Base-by-base conservation (phyloP, 2,888 invertebrate genomes). In the Andrena fulva region DNA sequence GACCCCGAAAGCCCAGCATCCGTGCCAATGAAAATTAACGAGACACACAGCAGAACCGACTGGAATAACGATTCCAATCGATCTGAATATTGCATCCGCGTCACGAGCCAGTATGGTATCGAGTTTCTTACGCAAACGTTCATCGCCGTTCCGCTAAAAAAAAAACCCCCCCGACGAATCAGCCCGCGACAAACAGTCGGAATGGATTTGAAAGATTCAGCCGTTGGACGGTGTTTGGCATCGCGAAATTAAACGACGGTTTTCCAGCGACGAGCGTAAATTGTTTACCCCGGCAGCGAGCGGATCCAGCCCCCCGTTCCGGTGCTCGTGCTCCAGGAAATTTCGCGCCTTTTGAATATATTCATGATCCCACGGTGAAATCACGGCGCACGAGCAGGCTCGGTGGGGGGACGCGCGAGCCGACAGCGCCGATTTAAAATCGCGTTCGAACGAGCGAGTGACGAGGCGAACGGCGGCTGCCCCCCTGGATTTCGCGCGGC, bases 271-370 rank as follows among this genome's bases (percentile, higher is more conserved):
- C 29, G 50, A 76, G 81, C 62, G 76, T 84, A 90, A 89, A 90
- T 90, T 87, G 86, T 88, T 89, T 88, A 78, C 80, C 80, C 33
- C 42, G 69, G 62, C 54, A 63, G 33, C n/a, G 54, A 31, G 67
- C 16, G 33, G 31, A 63, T 72, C 48, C 62, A 20, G 50, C n/a
- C 42, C 8, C 31, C 10, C 54, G 4, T 1, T 8, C 12, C 54
- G n/a, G 2, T 42, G 4, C n/a, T 31, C 72, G 52, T 60, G 80
- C 75, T 74, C 66, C 69, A 66, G 75, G 81, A 83, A 90, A 89
- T 89, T 87, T 90, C 80, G 82, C 84, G 79, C 78, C 83, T 91
- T 85, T 84, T 90, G 90, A 90, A 90, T 91, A 90, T 90, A 90
- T 90, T 90, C 90, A 90, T 90, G 90, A 90, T 87, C 85, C 85